Evolutionary conservation across 2,888 invertebrate species (phyloP).

Genomic region (Athalia circularis): DNA sequence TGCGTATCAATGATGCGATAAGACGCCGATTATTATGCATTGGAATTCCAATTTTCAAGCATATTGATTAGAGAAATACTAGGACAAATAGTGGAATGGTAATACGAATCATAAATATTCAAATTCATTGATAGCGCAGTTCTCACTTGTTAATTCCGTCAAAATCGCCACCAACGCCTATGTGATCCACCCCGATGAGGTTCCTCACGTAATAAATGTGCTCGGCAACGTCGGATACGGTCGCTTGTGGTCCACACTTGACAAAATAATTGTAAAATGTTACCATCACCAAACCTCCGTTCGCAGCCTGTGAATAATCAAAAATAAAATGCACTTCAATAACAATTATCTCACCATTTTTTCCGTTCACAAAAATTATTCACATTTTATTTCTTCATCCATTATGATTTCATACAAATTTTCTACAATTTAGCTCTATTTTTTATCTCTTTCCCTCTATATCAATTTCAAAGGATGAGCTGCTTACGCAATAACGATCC

Average conservation of each 20-base stretch:
- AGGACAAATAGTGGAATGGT: too few species aligned
- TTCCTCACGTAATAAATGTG: constrained; percentile 80
- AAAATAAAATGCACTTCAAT: not conserved
- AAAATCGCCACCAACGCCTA: constrained; percentile 80
- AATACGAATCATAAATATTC: not conserved
- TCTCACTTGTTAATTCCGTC: constrained; percentile 80
- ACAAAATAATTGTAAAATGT: constrained; percentile 93
- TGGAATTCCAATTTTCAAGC: too few species aligned
- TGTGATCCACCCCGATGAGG: constrained; percentile 79
- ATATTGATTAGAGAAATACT: too few species aligned
- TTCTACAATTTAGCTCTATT: too few species aligned
- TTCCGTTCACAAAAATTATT: too few species aligned
- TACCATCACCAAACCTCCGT: constrained; percentile 94
- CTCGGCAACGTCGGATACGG: constrained; percentile 84
- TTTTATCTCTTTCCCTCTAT: too few species aligned
- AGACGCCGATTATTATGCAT: not conserved
- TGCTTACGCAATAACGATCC: too few species aligned
- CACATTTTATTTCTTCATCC: too few species aligned
- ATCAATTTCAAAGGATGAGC: too few species aligned
- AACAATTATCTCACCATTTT: too few species aligned
- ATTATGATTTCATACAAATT: too few species aligned
- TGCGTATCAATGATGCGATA: not conserved
- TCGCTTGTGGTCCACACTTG: constrained; percentile 87
- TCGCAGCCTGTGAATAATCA: constrained; percentile 76
- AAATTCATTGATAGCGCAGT: constrained; percentile 8